Evolutionary conservation across 2,888 invertebrate genomes (phyloP).

Genomic region (Drosophila subquinaria): DNA sequence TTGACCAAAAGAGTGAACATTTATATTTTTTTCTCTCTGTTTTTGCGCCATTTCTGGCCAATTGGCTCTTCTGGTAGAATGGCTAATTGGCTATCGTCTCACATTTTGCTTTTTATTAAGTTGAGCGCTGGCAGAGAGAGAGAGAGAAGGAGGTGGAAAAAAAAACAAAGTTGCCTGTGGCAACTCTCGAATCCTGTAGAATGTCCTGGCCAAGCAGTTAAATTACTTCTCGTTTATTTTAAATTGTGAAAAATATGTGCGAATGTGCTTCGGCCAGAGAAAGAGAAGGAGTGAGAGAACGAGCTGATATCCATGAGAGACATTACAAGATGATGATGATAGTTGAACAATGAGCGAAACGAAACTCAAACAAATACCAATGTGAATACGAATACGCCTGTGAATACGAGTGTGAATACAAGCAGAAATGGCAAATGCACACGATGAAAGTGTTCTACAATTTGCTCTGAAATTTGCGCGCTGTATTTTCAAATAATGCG

Average conservation of each 20-base stretch:
- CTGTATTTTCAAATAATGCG: conserved; percentile 80
- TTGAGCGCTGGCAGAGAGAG: conserved; percentile 20
- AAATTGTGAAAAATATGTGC: conserved; percentile 81
- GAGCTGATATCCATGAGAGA: conserved; percentile 40
- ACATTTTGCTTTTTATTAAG: conserved; percentile 46
- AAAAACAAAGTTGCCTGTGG: conserved; percentile 44
- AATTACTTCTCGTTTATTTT: conserved; percentile 81
- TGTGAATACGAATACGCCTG: conserved; percentile 7
- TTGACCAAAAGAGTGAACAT: neutral
- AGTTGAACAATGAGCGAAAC: conserved; percentile 49
- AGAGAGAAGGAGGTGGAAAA: neutral
- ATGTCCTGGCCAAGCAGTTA: conserved; percentile 67
- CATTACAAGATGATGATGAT: conserved; percentile 72
- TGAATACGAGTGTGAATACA: conserved; percentile 26
- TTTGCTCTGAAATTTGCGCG: conserved; percentile 73
- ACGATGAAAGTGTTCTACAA: conserved; percentile 73
- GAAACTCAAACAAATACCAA: conserved; percentile 37
- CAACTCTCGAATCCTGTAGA: conserved; percentile 37
- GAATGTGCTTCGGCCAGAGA: conserved; percentile 40
- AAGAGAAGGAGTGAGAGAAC: neutral
- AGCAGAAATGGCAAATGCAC: conserved; percentile 45
- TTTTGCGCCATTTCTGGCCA: conserved; percentile 20
- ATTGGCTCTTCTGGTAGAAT: conserved; percentile 17
- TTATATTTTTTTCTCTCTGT: neutral
- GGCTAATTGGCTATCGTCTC: conserved; percentile 69